Percentiles rank a stretch among this genome's conserved stretches.
phyloP scores from a whole-genome alignment of 2,113 vertebrate genomes.

The Cyphomyrus discorhynchus region DNA sequence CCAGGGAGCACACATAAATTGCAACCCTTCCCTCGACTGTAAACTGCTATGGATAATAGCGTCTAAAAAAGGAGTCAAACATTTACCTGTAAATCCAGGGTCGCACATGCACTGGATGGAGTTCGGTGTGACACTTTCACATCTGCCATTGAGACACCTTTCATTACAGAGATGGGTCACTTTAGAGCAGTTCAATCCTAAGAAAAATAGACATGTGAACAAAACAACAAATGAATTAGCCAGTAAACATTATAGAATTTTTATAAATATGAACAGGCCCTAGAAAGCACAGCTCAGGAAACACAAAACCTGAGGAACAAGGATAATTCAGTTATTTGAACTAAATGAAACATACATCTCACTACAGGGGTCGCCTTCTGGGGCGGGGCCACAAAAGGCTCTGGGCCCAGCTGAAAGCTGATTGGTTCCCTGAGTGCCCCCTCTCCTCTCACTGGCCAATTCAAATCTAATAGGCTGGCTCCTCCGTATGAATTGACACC shows the following conservation, averaged over 20 bases:
- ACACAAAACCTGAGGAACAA: not conserved
- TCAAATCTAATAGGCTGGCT: not conserved
- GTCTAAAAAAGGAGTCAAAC: not conserved
- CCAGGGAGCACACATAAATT: not conserved
- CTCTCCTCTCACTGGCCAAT: not conserved
- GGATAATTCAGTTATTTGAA: not conserved
- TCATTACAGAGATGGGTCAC: constrained; percentile 60
- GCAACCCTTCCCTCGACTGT: not conserved
- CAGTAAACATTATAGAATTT: not conserved
- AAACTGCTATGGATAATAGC: not conserved
- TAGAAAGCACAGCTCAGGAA: not conserved
- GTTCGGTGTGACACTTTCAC: constrained; percentile 46
- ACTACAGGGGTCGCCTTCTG: not conserved
- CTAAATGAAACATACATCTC: not conserved
- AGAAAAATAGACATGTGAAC: not conserved
- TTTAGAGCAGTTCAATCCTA: constrained; percentile 72
- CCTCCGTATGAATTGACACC: not conserved
- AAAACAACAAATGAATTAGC: not conserved
- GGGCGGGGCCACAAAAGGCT: not conserved
- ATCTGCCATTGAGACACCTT: constrained; percentile 59
- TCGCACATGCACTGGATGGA: constrained; percentile 64
- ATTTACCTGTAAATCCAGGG: constrained; percentile 60
- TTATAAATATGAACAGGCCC: not conserved
- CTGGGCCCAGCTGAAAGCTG: not conserved
- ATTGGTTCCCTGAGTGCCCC: not conserved